phyloP scores from a whole-genome alignment of 2,888 invertebrate species.

The Seladonia tumulorum region DNA sequence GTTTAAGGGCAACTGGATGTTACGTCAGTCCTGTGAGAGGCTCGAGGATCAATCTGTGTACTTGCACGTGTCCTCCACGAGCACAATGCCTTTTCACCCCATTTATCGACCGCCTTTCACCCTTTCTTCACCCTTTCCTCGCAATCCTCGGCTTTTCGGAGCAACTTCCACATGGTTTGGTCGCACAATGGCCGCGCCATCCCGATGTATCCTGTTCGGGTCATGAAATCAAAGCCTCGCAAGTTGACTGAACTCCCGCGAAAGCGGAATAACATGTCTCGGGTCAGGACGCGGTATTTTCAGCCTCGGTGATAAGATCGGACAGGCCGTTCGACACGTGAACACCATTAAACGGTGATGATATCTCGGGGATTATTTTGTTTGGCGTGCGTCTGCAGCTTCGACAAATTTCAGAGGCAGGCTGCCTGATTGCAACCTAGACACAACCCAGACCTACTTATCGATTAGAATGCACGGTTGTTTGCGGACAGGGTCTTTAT shows the following conservation, averaged over 20 bases:
- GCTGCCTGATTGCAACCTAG: conserved; percentile 45
- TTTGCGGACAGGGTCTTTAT: not conserved
- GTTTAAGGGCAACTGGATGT: not conserved
- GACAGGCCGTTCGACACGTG: not conserved
- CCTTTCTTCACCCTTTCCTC: conserved; percentile 22
- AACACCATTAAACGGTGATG: not conserved
- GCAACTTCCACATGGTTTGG: conserved; percentile 8
- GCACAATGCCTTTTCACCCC: conserved; percentile 28
- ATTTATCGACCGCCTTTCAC: conserved; percentile 23
- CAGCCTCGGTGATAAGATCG: not conserved
- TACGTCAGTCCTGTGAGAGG: not conserved
- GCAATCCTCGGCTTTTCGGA: conserved; percentile 14
- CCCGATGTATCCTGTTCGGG: not conserved
- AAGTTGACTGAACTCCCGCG: conserved; percentile 10
- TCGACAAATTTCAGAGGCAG: conserved; percentile 46
- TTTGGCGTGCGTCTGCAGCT: conserved; percentile 36
- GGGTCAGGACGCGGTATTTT: conserved; percentile 3
- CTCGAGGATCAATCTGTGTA: conserved; percentile 7
- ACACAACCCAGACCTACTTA: conserved; percentile 62
- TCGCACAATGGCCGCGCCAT: not conserved
- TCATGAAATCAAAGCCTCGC: conserved; percentile 18
- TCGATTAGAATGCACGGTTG: conserved; percentile 40
- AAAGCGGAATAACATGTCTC: not conserved
- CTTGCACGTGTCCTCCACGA: conserved; percentile 13
- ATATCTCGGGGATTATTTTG: conserved; percentile 32